Evolutionary conservation across 2,888 invertebrate species (phyloP), one percentile per base, ranked within the genome.

Genomic region (Dynastes hyllus): DNA sequence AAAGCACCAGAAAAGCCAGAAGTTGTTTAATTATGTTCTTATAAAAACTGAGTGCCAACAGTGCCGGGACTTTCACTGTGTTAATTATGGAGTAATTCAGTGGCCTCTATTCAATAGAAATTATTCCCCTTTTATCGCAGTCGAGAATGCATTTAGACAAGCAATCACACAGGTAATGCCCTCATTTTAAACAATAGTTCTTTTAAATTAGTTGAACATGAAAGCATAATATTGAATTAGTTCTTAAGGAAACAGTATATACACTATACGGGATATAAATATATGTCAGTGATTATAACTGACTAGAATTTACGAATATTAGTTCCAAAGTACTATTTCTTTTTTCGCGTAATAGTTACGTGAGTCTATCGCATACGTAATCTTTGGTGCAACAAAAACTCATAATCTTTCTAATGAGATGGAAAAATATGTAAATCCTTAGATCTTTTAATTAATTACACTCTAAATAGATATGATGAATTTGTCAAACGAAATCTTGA

Each of bases 11-110:
- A 75, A 75, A 61, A 61, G 63, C 61, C 61, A 40, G 77, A 77
- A 40, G 77, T 84, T 85, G 85, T 86, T 86, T 86, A 86, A 86
- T 86, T 86, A 85, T 86, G 84, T 86, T 83, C 84, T 84, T 84
- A 84, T 83, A 85, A 85, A 84, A 85, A 84, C 84, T 82, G 83
- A 83, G 81, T 79, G 81, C 63, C 55, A 76, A 67, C 40, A 77
- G 16, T 69, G 45, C 27, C 69, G 45, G 58, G 77, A 77, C 69
- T 77, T 40, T 83, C 82, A 81, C 80, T 76, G 79, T 70, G 79
- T 79, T 79, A 79, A 79, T 79, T 79, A 79, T 58, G 70, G 67
- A 61, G 76, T 65, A 55, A 58, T 78, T 45, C 66, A 45, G 27
- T 77, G 51, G 61, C 70, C n/a, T 76, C 58, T 63, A 63, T 66